Conservation (phyloP, 1,140 invertebrate species). For the Euschistus heros region DNA sequence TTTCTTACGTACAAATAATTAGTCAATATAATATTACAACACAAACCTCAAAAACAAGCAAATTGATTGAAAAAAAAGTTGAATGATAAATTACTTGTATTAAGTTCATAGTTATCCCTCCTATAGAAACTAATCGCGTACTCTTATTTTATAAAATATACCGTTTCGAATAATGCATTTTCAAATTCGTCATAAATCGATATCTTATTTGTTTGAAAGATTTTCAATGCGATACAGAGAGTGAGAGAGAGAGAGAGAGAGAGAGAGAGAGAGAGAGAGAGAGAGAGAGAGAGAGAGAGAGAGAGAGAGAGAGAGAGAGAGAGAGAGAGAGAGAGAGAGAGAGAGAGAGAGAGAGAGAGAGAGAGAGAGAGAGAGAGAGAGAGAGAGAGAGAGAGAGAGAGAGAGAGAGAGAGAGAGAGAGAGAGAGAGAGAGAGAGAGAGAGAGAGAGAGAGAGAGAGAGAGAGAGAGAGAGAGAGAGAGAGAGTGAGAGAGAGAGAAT, state of each 20-base stretch:
- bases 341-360: constrained; percentile 15
- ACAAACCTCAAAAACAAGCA: too few relatives aligned
- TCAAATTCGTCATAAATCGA: too few relatives aligned
- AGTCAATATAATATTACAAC: too few relatives aligned
- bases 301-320: constrained; percentile 15
- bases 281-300: constrained; percentile 15
- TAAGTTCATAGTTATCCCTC: too few relatives aligned
- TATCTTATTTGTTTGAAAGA: too few relatives aligned
- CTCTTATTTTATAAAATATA: too few relatives aligned
- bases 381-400: constrained; percentile 12
- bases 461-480: neutral
- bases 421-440: constrained; percentile 9
- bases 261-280: constrained; percentile 9
- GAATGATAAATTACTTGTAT: too few relatives aligned
- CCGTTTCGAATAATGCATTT: too few relatives aligned
- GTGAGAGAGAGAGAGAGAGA: constrained; percentile 6
- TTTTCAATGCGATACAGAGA: neutral
- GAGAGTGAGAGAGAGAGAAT: neutral
- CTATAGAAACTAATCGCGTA: too few relatives aligned
- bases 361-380: constrained; percentile 7
- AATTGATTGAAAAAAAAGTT: too few relatives aligned
- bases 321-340: constrained; percentile 15
- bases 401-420: constrained; percentile 5
- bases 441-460: neutral
- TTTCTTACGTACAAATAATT: too few relatives aligned